These are phyloP conservation scores for Hyposoter dolosus DNA, from an alignment of 2,888 invertebrate genomes.

Conservation along the genomic window DNA sequence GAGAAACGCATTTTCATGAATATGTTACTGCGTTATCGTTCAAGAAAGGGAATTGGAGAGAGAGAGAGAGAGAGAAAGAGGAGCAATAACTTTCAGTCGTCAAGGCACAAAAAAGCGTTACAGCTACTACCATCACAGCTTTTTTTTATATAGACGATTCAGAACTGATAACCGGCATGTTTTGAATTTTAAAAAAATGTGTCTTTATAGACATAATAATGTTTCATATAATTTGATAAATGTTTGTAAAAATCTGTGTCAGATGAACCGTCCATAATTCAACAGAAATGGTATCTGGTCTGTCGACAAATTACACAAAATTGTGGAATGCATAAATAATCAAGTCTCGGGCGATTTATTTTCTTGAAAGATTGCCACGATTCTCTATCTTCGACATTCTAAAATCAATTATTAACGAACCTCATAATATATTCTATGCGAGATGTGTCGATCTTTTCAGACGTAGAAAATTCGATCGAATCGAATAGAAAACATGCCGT, in stretches of 20 bases:
- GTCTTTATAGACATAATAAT: not conserved
- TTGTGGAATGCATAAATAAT: slow-evolving; percentile 25
- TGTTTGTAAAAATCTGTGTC: slow-evolving; percentile 1
- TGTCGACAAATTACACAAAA: slow-evolving; percentile 4
- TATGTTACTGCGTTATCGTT: slow-evolving; percentile 41
- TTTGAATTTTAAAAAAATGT: not conserved
- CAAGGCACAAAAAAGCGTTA: slow-evolving; percentile 46
- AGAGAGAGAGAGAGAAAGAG: not conserved
- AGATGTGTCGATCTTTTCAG: not conserved
- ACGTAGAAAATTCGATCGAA: not conserved
- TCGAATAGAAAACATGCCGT: not conserved
- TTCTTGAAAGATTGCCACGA: not conserved
- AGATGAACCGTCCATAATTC: slow-evolving; percentile 17
- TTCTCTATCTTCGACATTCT: not conserved
- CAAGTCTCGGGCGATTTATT: not conserved
- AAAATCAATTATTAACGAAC: not conserved
- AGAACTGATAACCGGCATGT: slow-evolving; percentile 3
- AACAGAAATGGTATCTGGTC: not conserved
- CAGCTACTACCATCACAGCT: slow-evolving; percentile 28
- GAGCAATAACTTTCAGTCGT: slow-evolving; percentile 35
- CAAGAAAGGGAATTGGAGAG: not conserved
- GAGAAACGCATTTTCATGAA: slow-evolving; percentile 35
- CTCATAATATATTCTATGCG: not conserved
- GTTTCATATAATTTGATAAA: not conserved
- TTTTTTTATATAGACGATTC: slow-evolving; percentile 42